These are phyloP conservation scores for Verasper variegatus DNA, from an alignment of 2,113 vertebrate genomes.

Conservation along the genomic window DNA sequence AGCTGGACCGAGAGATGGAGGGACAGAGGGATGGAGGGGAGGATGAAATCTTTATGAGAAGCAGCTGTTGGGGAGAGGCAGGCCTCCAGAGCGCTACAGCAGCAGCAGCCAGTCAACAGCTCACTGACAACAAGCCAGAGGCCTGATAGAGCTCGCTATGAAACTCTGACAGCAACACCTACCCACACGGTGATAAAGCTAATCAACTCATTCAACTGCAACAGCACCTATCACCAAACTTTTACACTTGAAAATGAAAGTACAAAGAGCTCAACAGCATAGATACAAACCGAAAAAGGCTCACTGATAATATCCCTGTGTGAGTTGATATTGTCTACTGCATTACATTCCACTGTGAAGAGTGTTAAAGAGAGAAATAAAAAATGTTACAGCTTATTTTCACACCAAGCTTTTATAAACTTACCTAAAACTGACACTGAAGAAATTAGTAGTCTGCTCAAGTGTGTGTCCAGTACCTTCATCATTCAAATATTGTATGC, in stretches of 20 bases:
- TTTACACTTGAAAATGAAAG: neutral
- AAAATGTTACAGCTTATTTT: too few species aligned
- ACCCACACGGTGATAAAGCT: slow-evolving; percentile 1
- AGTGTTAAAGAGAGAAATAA: too few species aligned
- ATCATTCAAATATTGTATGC: too few species aligned
- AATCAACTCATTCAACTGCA: neutral
- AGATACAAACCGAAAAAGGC: neutral
- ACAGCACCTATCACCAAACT: too few species aligned
- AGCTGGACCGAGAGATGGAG: slow-evolving; percentile 60
- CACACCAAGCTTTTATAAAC: too few species aligned
- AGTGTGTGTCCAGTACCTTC: too few species aligned
- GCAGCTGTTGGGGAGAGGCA: slow-evolving; percentile 79
- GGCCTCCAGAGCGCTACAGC: slow-evolving; percentile 44
- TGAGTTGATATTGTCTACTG: too few species aligned
- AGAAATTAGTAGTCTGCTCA: neutral
- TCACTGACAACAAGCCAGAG: slow-evolving; percentile 51
- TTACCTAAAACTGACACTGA: neutral
- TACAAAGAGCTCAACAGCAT: neutral
- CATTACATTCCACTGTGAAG: too few species aligned
- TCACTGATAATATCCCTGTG: too few species aligned
- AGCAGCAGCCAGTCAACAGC: slow-evolving; percentile 42
- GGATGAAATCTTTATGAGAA: slow-evolving; percentile 80
- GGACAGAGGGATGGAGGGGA: slow-evolving; percentile 42
- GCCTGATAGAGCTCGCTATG: slow-evolving; percentile 23
- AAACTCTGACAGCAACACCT: slow-evolving; percentile 44